Conservation (phyloP, 2,888 invertebrate species). For the Drosophila tanythrix region DNA sequence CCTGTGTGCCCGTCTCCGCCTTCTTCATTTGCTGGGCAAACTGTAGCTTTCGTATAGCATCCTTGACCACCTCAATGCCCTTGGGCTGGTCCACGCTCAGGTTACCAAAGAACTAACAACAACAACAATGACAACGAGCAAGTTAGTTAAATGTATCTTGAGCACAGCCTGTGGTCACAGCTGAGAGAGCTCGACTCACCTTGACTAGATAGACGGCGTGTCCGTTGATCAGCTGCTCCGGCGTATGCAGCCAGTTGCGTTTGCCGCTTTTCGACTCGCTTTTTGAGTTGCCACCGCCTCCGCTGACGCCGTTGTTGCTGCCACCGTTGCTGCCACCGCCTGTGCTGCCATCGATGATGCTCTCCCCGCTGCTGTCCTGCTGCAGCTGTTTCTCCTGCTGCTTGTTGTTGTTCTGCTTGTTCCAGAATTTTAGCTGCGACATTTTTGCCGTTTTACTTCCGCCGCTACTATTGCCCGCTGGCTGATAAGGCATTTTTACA, state of each 20-base stretch:
- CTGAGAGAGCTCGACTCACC: conserved; percentile 86
- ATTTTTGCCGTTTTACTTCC: conserved; percentile 83
- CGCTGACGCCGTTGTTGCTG: conserved; percentile 80
- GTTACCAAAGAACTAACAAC: conserved; percentile 93
- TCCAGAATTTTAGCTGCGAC: conserved; percentile 89
- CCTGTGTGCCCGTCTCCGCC: conserved; percentile 91
- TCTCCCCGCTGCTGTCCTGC: conserved; percentile 77
- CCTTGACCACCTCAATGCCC: conserved; percentile 98
- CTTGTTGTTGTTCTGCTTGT: conserved; percentile 86
- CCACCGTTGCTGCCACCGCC: conserved; percentile 86
- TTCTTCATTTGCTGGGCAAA: conserved; percentile 97
- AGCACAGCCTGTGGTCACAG: conserved; percentile 1
- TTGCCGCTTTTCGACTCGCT: conserved; percentile 84
- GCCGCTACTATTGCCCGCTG: conserved; percentile 62
- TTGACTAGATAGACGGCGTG: conserved; percentile 99
- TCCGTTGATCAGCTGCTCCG: conserved; percentile 96
- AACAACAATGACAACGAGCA: neutral
- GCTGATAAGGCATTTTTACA: conserved; percentile 68
- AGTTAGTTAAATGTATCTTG: neutral
- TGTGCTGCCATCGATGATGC: conserved; percentile 84
- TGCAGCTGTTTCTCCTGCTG: conserved; percentile 67
- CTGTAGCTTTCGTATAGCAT: conserved; percentile 97
- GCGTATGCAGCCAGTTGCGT: conserved; percentile 96
- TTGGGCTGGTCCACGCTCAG: conserved; percentile 98
- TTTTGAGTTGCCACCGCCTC: conserved; percentile 83